Percentiles rank a stretch among this genome's conserved stretches.
phyloP scores from a whole-genome alignment of 2,888 invertebrate species.

The Cartodere bifasciata region DNA sequence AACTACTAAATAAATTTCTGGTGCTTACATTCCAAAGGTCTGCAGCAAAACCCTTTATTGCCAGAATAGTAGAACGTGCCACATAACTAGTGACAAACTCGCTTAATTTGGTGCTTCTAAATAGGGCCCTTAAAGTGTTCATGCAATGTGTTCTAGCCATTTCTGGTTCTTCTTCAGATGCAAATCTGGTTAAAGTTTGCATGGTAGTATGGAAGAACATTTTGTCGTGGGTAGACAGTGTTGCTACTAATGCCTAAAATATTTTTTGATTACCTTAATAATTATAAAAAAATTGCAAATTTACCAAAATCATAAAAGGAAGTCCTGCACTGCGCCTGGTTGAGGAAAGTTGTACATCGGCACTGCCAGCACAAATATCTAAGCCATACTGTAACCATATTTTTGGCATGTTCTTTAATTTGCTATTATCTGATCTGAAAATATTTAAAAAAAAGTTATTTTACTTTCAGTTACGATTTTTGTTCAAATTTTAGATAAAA shows the following conservation, averaged over 20 bases:
- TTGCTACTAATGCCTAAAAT: conserved; percentile 58
- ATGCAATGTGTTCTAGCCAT: conserved; percentile 64
- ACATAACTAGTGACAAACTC: conserved; percentile 58
- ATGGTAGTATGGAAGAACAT: conserved; percentile 43
- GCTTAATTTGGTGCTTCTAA: conserved; percentile 61
- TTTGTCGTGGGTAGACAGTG: conserved; percentile 43
- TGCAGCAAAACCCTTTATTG: conserved; percentile 62
- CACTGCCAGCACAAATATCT: conserved; percentile 38
- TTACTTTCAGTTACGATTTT: too few species aligned
- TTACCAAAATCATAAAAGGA: conserved; percentile 79
- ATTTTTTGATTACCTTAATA: neutral
- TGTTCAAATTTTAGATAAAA: too few species aligned
- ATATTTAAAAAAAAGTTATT: too few species aligned
- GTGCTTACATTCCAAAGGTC: conserved; percentile 64
- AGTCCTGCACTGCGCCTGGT: conserved; percentile 89
- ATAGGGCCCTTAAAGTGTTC: conserved; percentile 74
- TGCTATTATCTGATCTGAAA: conserved; percentile 27
- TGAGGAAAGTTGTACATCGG: conserved; percentile 49
- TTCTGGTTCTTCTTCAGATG: conserved; percentile 24
- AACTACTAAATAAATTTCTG: too few species aligned
- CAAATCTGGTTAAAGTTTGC: conserved; percentile 38
- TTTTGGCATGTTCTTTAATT: conserved; percentile 46
- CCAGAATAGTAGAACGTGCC: conserved; percentile 53
- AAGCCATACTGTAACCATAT: conserved; percentile 52
- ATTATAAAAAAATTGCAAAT: conserved; percentile 5